phyloP scores from a whole-genome alignment of 2,113 vertebrate genomes.

The Corythornis vintsioides region DNA sequence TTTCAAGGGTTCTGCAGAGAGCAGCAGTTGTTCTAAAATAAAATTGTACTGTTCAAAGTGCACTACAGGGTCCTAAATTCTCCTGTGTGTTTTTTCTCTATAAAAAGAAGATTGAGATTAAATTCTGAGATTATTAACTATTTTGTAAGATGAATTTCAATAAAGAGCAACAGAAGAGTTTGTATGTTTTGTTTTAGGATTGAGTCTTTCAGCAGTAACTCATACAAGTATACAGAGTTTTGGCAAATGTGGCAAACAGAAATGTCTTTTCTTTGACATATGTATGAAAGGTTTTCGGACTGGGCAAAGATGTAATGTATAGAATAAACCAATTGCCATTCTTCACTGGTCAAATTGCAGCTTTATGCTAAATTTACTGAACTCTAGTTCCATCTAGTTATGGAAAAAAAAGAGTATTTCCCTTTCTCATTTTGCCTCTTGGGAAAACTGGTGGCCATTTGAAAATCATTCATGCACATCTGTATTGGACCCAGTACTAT shows the following conservation, averaged over 20 bases:
- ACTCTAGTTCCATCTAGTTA: neutral
- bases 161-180: neutral
- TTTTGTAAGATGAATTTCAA: neutral
- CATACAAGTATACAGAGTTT: neutral
- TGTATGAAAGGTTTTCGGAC: neutral
- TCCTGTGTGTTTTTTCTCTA: neutral
- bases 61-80: neutral
- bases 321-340: neutral
- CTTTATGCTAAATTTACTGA: neutral
- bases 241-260: neutral
- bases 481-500: neutral
- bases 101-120: neutral
- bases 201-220: neutral
- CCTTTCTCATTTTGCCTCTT: neutral
- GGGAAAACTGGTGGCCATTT: neutral
- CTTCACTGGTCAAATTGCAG: neutral
- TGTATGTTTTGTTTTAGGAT: neutral
- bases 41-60: conserved; percentile 1
- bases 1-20: conserved; percentile 24
- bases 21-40: conserved; percentile 26
- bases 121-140: neutral
- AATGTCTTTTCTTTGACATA: neutral
- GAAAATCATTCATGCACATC: neutral
- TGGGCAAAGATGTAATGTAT: neutral
- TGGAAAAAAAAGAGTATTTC: neutral